Evolutionary conservation across 2,888 invertebrate genomes (phyloP).

Genomic region (Apamea epomidion): DNA sequence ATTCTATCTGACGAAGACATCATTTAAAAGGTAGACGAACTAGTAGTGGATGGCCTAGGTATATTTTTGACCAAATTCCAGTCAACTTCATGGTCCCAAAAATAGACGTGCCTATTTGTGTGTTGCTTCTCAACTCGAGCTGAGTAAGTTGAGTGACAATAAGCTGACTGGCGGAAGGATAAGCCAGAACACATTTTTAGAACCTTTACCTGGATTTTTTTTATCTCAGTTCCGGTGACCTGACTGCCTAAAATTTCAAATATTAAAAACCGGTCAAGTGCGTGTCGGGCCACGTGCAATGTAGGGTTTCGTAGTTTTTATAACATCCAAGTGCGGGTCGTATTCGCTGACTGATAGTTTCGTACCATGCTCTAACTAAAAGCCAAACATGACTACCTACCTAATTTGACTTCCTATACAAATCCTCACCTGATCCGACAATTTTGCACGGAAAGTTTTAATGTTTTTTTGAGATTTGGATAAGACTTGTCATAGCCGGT

Average conservation of each 20-base stretch:
- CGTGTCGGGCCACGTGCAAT: too few species aligned
- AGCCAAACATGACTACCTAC: too few species aligned
- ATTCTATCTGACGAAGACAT: background rate
- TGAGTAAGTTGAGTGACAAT: conserved; percentile 41
- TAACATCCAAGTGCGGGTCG: too few species aligned
- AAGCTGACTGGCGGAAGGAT: conserved; percentile 30
- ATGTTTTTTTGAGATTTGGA: too few species aligned
- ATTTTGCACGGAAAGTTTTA: too few species aligned
- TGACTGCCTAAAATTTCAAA: background rate
- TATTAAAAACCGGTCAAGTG: too few species aligned
- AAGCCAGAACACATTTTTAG: conserved; percentile 17
- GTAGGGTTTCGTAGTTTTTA: too few species aligned
- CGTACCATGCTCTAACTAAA: too few species aligned
- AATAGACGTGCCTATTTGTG: background rate
- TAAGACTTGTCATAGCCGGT: too few species aligned
- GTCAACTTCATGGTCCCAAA: background rate
- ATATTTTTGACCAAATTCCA: background rate
- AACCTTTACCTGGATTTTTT: background rate
- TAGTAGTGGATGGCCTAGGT: background rate
- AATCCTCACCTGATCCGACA: too few species aligned
- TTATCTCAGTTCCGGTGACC: conserved; percentile 19
- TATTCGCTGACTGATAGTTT: too few species aligned
- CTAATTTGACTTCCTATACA: too few species aligned
- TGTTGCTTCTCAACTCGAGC: background rate
- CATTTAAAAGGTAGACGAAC: background rate